Conservation (phyloP, 2,113 vertebrate genomes). For the Pygathrix nemaeus region DNA sequence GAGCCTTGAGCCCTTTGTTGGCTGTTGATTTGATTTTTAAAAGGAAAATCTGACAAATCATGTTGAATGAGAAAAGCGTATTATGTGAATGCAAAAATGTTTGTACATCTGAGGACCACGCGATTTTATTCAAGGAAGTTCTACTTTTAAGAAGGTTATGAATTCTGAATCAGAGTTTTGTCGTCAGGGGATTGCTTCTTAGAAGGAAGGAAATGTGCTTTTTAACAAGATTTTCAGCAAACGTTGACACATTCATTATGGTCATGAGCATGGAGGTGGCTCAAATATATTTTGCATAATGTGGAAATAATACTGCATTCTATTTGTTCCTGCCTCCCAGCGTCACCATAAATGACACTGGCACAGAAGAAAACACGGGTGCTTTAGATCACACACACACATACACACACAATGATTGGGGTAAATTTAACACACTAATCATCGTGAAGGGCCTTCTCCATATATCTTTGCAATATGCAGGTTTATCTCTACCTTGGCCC, state of each 20-base stretch:
- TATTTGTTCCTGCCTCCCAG: neutral
- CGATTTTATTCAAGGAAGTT: constrained; percentile 30
- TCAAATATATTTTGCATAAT: constrained; percentile 56
- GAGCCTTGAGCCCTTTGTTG: neutral
- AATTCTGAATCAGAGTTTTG: constrained; percentile 69
- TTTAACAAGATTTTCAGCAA: constrained; percentile 72
- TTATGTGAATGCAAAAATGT: neutral
- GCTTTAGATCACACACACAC: neutral
- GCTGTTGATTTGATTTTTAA: neutral
- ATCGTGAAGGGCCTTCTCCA: neutral
- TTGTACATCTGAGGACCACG: neutral
- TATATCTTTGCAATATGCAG: neutral
- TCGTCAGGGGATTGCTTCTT: constrained; percentile 68
- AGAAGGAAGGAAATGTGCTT: constrained; percentile 66
- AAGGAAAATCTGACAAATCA: neutral
- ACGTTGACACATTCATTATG: constrained; percentile 70
- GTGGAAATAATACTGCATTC: constrained; percentile 42
- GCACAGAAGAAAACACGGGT: neutral
- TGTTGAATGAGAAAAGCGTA: constrained; percentile 5
- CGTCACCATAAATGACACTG: fast-evolving
- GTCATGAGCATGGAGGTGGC: constrained; percentile 40
- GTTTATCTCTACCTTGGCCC: neutral
- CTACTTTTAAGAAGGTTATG: constrained; percentile 64
- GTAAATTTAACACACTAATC: neutral
- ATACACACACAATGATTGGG: too few relatives aligned